phyloP scores from a whole-genome alignment of 2,797 vertebrate species.

The Scolopax bukidnonensis region DNA sequence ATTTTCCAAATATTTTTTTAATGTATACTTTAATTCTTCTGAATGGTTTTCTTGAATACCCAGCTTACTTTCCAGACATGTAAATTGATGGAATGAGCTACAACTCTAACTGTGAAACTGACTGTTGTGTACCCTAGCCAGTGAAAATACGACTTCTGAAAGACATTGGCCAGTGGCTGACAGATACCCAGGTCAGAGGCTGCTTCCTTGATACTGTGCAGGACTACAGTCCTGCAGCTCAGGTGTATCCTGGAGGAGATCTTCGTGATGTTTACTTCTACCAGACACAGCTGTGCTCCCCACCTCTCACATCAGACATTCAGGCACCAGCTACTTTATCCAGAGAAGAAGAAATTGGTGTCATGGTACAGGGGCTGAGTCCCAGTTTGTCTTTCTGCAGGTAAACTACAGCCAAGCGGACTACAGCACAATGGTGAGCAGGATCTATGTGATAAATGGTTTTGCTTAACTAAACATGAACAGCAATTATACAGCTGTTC shows the following conservation, averaged over 20 bases:
- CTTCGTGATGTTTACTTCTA: neutral
- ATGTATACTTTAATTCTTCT: neutral
- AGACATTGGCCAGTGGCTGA: neutral
- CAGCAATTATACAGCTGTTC: neutral
- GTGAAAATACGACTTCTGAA: neutral
- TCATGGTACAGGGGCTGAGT: neutral
- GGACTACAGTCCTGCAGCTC: neutral
- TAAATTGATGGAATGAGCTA: neutral
- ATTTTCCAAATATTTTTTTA: neutral
- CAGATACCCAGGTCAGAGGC: neutral
- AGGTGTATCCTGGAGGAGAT: neutral
- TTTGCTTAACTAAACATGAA: neutral
- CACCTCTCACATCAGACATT: neutral
- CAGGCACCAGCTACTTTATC: neutral
- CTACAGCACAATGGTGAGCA: neutral
- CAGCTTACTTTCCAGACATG: neutral
- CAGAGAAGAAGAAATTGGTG: neutral
- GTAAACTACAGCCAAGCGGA: neutral
- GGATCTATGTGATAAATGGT: neutral
- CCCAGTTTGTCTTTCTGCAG: neutral
- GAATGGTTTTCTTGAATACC: neutral
- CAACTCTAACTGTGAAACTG: neutral
- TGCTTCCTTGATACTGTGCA: neutral
- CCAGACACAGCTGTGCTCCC: neutral
- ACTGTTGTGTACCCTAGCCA: neutral